phyloP scores from a whole-genome alignment of 2,888 invertebrate species.

The Tuberolachnus salignus region DNA sequence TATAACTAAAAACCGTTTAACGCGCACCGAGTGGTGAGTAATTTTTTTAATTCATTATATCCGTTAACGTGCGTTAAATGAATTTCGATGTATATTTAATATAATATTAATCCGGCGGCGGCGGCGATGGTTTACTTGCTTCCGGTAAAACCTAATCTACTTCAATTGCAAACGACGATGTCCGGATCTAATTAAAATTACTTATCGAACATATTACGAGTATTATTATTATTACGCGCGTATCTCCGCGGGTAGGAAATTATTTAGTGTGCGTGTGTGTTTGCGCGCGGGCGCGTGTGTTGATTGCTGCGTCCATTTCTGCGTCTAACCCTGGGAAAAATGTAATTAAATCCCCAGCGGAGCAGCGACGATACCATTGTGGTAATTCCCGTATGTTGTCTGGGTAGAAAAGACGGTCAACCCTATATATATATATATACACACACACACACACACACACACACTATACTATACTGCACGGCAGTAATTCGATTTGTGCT shows the following conservation, averaged over 20 bases:
- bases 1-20: background rate
- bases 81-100: background rate
- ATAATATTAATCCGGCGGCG: too few relatives aligned
- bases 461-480: too few relatives aligned
- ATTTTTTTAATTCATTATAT: background rate
- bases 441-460: too few relatives aligned
- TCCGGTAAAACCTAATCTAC: slow-evolving; percentile 15
- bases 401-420: background rate
- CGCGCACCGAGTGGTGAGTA: background rate
- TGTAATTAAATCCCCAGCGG: background rate
- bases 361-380: background rate
- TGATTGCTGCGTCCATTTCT: background rate
- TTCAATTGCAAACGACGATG: background rate
- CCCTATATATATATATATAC: too few relatives aligned
- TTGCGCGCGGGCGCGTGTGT: background rate
- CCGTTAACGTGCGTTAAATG: slow-evolving; percentile 1
- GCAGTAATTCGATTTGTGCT: slow-evolving; percentile 17
- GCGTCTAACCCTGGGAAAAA: background rate
- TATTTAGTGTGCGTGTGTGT: background rate
- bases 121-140: background rate
- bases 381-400: background rate
- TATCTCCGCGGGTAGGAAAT: slow-evolving; percentile 11
- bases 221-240: too few relatives aligned
- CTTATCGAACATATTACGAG: slow-evolving; percentile 20
- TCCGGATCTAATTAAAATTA: slow-evolving; percentile 38